Evolutionary conservation across 2,797 vertebrate genomes (phyloP).

Genomic region (Stomatorhinus walkeri): DNA sequence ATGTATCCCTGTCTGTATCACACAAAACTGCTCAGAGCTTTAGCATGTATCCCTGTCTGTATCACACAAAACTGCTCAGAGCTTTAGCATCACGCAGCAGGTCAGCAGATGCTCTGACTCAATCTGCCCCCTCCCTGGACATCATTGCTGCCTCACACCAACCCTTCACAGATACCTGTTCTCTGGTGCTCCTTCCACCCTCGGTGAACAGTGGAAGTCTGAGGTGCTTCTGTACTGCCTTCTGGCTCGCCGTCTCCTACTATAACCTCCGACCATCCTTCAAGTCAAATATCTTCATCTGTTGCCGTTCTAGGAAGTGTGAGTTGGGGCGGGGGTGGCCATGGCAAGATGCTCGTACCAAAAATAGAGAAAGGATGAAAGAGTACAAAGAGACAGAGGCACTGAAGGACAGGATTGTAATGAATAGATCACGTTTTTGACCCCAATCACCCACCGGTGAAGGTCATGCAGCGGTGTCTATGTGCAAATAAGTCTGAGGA

Average conservation of each 20-base stretch:
- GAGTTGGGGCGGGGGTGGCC: not conserved
- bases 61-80: not conserved
- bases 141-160: no score
- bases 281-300: not conserved
- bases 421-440: not conserved
- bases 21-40: not conserved
- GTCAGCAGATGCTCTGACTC: not conserved
- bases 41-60: not conserved
- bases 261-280: not conserved
- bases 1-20: no score
- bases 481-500: not conserved
- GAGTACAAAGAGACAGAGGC: not conserved
- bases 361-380: not conserved
- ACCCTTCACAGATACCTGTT: not conserved
- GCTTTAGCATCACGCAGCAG: not conserved
- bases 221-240: not conserved
- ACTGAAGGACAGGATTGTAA: not conserved
- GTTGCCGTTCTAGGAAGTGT: not conserved
- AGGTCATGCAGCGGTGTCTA: not conserved
- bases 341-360: not conserved
- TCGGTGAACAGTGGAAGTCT: not conserved
- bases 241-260: not conserved
- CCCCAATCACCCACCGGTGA: not conserved
- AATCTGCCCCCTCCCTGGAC: not conserved
- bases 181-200: not conserved